Conservation (phyloP, 2,797 vertebrate genomes). For the Podarcis lilfordi region DNA sequence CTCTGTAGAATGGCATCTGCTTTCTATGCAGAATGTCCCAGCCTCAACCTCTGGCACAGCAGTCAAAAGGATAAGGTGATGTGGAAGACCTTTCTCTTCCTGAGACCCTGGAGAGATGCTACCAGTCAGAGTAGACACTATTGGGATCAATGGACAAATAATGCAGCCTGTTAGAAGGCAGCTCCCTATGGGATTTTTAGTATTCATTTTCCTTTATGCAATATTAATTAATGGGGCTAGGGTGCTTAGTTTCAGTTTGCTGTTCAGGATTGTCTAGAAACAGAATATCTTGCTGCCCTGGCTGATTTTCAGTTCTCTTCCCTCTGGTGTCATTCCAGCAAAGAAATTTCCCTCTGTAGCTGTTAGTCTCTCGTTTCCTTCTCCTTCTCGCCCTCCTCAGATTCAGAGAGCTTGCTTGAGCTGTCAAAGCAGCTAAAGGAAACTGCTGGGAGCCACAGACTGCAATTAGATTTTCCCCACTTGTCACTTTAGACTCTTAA, state of each 20-base stretch:
- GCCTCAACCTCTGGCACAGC: too few species aligned
- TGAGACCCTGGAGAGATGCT: background rate
- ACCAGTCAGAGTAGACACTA: background rate
- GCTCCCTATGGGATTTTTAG: background rate
- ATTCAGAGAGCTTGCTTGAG: conserved; percentile 21
- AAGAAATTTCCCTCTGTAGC: background rate
- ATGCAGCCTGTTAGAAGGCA: background rate
- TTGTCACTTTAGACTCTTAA: conserved; percentile 36
- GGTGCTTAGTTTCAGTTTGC: background rate
- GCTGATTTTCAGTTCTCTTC: background rate
- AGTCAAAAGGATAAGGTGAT: too few species aligned
- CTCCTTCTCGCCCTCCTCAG: background rate
- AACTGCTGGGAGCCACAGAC: conserved; percentile 34
- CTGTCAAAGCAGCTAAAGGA: conserved; percentile 39
- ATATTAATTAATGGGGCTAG: background rate
- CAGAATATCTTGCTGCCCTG: background rate
- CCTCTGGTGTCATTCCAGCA: conserved; percentile 13
- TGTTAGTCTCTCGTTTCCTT: background rate
- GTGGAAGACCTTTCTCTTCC: background rate
- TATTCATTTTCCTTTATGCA: background rate
- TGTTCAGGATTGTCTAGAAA: background rate
- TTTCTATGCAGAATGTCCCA: too few species aligned
- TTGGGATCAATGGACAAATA: background rate
- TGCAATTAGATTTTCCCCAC: conserved; percentile 39
- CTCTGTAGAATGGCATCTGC: background rate